phyloP scores from a whole-genome alignment of 2,113 vertebrate species.

The Menidia beryllina region DNA sequence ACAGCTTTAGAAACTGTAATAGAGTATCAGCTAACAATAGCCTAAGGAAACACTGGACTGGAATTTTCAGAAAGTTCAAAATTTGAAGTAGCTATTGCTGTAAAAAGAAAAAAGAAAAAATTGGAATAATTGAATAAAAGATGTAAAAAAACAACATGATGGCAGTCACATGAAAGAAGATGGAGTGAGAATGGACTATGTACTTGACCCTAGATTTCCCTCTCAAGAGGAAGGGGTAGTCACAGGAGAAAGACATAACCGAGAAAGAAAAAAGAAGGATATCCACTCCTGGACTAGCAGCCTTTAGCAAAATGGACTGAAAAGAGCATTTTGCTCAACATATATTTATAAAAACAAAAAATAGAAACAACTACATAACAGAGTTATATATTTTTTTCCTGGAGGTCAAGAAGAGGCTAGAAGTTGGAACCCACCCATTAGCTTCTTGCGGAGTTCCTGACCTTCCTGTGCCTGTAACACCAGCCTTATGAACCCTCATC shows the following conservation, averaged over 20 bases:
- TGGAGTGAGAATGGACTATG: no score
- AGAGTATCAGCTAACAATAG: no score
- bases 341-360: conserved; percentile 2
- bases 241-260: conserved; percentile 7
- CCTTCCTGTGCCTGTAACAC: conserved; percentile 58
- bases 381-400: neutral
- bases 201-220: conserved; percentile 35
- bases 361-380: neutral
- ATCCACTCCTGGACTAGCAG: neutral
- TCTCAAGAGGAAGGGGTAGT: conserved; percentile 1
- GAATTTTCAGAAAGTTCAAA: no score
- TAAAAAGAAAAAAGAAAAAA: neutral
- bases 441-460: conserved; percentile 47
- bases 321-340: neutral
- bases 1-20: no score
- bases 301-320: conserved; percentile 5
- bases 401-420: conserved; percentile 42
- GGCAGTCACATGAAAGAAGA: no score
- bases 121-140: neutral
- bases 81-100: no score
- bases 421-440: conserved; percentile 5
- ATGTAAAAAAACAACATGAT: no score
- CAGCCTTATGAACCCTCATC: conserved; percentile 61
- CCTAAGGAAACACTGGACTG: no score
- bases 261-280: conserved; percentile 23